Evolutionary conservation across 2,797 vertebrate species (phyloP).

Genomic region (Cottoperca gobio): DNA sequence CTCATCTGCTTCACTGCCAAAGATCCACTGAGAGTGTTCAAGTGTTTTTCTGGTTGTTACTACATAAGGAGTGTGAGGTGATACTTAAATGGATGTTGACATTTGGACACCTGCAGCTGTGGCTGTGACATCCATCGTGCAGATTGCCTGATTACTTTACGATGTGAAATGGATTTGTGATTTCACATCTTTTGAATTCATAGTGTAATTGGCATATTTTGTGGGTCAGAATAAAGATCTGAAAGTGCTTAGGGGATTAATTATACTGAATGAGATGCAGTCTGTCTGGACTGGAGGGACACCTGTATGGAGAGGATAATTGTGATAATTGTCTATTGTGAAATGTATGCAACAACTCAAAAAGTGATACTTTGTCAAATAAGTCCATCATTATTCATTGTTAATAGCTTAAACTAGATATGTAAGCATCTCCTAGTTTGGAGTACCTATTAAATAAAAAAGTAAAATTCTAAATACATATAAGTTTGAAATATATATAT

Average conservation of each 20-base stretch:
- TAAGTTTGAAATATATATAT: background rate
- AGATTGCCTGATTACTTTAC: constrained; percentile 31
- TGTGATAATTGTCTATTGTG: background rate
- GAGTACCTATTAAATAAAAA: background rate
- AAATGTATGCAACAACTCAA: background rate
- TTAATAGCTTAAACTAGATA: background rate
- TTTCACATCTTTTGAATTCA: constrained; percentile 15
- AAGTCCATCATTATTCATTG: background rate
- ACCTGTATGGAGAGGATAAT: background rate
- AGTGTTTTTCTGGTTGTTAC: constrained; percentile 53
- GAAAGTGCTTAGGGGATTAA: background rate
- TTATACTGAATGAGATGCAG: background rate
- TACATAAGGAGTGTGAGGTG: constrained; percentile 52
- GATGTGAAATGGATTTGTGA: background rate
- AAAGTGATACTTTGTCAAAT: background rate
- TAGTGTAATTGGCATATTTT: constrained; percentile 18
- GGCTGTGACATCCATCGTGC: constrained; percentile 22
- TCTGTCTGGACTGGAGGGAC: too few relatives aligned
- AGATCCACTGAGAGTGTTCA: constrained; percentile 53
- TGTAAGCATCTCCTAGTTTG: background rate
- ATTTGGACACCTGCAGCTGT: constrained; percentile 64
- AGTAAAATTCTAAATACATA: background rate
- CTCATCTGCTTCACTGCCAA: constrained; percentile 17
- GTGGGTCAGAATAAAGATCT: background rate
- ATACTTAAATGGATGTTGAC: constrained; percentile 61